Evolutionary conservation across 1,140 invertebrate species (phyloP).

Genomic region (Conus betulinus): DNA sequence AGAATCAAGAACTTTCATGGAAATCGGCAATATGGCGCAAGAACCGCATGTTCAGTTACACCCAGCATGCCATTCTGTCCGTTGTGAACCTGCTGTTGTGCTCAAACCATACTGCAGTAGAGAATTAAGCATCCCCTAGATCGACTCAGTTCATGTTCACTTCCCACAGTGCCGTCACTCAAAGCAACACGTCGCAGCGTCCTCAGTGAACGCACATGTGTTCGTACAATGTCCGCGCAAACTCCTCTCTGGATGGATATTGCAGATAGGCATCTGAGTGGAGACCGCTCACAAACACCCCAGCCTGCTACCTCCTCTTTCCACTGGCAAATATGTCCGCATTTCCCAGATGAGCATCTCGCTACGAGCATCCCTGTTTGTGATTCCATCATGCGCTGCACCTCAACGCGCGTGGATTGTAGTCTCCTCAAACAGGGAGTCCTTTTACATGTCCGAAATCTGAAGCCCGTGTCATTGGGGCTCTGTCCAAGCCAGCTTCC

Average conservation of each 20-base stretch:
- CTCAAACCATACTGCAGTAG: not conserved
- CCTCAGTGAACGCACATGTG: not conserved
- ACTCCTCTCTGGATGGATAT: not conserved
- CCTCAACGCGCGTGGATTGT: not conserved
- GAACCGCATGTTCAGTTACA: not conserved
- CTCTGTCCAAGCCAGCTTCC: not conserved
- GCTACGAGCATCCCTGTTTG: not conserved
- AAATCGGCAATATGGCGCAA: not conserved
- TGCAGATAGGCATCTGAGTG: not conserved
- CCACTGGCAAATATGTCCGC: not conserved
- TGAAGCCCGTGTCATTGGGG: not conserved
- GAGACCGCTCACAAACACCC: not conserved
- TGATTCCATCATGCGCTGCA: not conserved
- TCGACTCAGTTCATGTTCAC: not conserved
- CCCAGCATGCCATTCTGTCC: not conserved
- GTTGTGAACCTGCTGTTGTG: not conserved
- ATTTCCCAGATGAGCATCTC: not conserved
- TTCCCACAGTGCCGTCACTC: not conserved
- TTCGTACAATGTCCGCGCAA: not conserved
- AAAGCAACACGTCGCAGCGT: not conserved
- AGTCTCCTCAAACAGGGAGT: not conserved
- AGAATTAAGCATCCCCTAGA: not conserved
- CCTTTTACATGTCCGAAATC: not conserved
- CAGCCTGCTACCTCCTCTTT: not conserved
- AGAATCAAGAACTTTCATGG: not conserved